phyloP scores from a whole-genome alignment of 2,888 invertebrate genomes.

The Lissocephala sabroskyi region DNA sequence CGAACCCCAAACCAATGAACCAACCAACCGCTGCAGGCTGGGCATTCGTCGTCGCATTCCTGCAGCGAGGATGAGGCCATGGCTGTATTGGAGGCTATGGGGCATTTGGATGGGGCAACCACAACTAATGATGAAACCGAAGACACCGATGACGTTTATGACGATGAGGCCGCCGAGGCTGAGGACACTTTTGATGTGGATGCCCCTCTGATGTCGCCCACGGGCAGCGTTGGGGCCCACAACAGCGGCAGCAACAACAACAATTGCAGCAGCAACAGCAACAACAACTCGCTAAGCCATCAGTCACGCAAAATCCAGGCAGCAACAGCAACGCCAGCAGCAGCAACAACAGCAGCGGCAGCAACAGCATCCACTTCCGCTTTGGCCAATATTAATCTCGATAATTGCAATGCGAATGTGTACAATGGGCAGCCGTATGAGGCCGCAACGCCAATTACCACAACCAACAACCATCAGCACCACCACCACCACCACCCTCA shows the following conservation, averaged over 20 bases:
- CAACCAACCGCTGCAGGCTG: too few relatives aligned
- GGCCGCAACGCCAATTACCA: slow-evolving; percentile 19
- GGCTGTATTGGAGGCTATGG: slow-evolving; percentile 45
- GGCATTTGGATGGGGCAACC: slow-evolving; percentile 38
- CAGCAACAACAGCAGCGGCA: not conserved
- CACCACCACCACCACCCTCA: slow-evolving; percentile 30
- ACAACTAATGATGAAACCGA: slow-evolving; percentile 56
- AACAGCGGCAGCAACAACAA: slow-evolving; percentile 29
- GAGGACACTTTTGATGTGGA: slow-evolving; percentile 54
- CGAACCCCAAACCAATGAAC: slow-evolving; percentile 21
- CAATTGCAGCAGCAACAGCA: slow-evolving; percentile 10
- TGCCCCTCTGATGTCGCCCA: slow-evolving; percentile 56
- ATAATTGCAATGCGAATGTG: slow-evolving; percentile 68
- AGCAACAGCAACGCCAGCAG: not conserved
- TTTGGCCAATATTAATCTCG: slow-evolving; percentile 59
- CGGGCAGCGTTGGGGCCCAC: slow-evolving; percentile 37
- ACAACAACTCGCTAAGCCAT: slow-evolving; percentile 16
- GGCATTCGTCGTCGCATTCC: slow-evolving; percentile 55
- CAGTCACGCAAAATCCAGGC: slow-evolving; percentile 6
- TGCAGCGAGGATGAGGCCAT: slow-evolving; percentile 60
- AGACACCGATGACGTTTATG: slow-evolving; percentile 44
- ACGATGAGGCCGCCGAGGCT: slow-evolving; percentile 48
- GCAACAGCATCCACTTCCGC: slow-evolving; percentile 28
- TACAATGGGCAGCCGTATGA: slow-evolving; percentile 42
- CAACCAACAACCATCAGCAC: slow-evolving; percentile 10